Base-by-base conservation (phyloP, 2,113 vertebrate genomes). In the Condylura cristata region DNA sequence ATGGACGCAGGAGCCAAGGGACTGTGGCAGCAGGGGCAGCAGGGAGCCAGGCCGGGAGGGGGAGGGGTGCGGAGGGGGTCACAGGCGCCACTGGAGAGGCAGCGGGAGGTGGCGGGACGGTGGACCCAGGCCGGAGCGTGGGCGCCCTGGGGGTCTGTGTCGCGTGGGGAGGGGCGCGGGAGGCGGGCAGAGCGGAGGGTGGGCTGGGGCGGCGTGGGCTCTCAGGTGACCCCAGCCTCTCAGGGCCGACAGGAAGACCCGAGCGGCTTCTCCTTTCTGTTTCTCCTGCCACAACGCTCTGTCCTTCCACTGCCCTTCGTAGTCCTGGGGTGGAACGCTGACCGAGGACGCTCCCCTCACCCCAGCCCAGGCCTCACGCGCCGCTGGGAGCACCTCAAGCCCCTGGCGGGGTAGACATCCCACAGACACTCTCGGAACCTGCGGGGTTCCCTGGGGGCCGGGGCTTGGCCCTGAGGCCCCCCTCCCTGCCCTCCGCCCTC, bases 101-200 rank as follows among this genome's bases (percentile, higher is more conserved):
- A 66, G 2, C 41, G 56, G 41, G 80, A 65, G 80, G 41, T 28
- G 10, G 8, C 22, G 37, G 24, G 9, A 28, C 32, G 44, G 24
- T 12, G 20, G 60, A 53, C 11, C 68, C 9, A 24, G 18, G 13
- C 39, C 5, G n/a, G 20, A 5, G 41, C 2, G 41, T 30, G 76
- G 76, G 16, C 30, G 53, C n/a, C 3, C 30, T 32, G 17, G 17
- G 9, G 39, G 58, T 51, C 81, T 6, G 81, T 66, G 61, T 48
- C 16, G 18, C 12, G 7, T 10, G 13, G 41, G 3, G 22, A 32
- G 30, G 17, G 4, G 14, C 7, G 30, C 0, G 48, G 8, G 41
- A 26, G 46, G 41, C 24, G 8, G 9, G 13, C n/a, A n/a, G n/a
- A n/a, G n/a, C n/a, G 28, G 28, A 11, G 28, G 51, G 61, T 5